Evolutionary conservation across 2,797 vertebrate species (phyloP).

Genomic region (Chaetophractus vellerosus): DNA sequence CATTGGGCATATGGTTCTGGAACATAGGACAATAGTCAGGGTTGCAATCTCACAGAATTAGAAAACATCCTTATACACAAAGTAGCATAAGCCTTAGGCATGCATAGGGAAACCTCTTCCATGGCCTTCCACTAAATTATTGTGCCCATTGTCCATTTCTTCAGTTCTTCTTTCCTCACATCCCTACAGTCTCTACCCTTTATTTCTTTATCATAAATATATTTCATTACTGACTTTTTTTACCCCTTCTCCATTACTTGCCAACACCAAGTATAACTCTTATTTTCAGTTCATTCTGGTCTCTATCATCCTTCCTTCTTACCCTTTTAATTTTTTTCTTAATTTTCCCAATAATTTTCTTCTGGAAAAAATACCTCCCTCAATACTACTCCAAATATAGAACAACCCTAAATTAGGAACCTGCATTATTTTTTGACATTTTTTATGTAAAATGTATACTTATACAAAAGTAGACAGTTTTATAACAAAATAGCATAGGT

Average conservation of each 20-base stretch:
- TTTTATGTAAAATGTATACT: constrained; percentile 18
- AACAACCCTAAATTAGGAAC: background rate
- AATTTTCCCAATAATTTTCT: background rate
- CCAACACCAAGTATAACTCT: background rate
- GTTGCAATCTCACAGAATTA: background rate
- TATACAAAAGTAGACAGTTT: background rate
- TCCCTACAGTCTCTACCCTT: background rate
- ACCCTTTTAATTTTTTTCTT: background rate
- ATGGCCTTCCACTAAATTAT: background rate
- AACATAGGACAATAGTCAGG: background rate
- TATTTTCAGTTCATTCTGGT: background rate
- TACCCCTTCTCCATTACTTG: background rate
- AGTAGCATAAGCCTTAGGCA: background rate
- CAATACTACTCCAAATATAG: background rate
- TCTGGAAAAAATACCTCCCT: background rate
- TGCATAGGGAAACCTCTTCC: background rate
- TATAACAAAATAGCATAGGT: background rate
- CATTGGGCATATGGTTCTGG: background rate
- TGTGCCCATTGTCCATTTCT: background rate
- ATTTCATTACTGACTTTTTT: background rate
- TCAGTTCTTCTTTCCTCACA: background rate
- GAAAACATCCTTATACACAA: rapidly evolving
- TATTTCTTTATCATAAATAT: background rate
- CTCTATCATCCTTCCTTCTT: background rate
- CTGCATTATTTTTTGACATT: background rate